phyloP scores from a whole-genome alignment of 2,888 invertebrate genomes.

The Drosophila fungiperda region DNA sequence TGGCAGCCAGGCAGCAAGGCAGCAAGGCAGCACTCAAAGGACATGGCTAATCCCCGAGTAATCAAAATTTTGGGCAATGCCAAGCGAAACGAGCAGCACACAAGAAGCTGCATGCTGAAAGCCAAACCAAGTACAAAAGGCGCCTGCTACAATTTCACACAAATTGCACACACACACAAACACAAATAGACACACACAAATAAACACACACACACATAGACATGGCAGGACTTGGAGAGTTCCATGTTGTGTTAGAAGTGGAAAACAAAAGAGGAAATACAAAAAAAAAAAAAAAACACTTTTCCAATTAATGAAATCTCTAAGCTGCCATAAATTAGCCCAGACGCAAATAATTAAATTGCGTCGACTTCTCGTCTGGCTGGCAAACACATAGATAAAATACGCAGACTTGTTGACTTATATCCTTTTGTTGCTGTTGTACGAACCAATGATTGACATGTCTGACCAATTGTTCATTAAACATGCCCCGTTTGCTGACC shows the following conservation, averaged over 20 bases:
- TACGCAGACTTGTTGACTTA: conserved; percentile 69
- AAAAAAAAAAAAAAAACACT: conserved; percentile 66
- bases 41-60: conserved; percentile 78
- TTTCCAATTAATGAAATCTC: conserved; percentile 84
- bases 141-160: conserved; percentile 40
- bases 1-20: conserved; percentile 14
- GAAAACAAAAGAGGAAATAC: conserved; percentile 53
- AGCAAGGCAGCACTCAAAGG: conserved; percentile 52
- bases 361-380: conserved; percentile 53
- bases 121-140: conserved; percentile 44
- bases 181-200: conserved; percentile 1
- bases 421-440: conserved; percentile 13
- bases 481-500: conserved; percentile 48
- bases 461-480: conserved; percentile 52
- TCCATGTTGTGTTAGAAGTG: conserved; percentile 1
- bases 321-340: conserved; percentile 82
- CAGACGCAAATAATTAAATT: conserved; percentile 80
- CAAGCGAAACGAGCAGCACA: conserved; percentile 57
- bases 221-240: not conserved
- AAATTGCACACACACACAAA: conserved; percentile 42
- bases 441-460: conserved; percentile 53
- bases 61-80: conserved; percentile 80
- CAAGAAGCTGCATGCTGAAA: conserved; percentile 44
- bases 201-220: conserved; percentile 2
- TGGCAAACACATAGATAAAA: conserved; percentile 35